phyloP scores from a whole-genome alignment of 1,140 invertebrate genomes.

The Ceratosolen solmsi region DNA sequence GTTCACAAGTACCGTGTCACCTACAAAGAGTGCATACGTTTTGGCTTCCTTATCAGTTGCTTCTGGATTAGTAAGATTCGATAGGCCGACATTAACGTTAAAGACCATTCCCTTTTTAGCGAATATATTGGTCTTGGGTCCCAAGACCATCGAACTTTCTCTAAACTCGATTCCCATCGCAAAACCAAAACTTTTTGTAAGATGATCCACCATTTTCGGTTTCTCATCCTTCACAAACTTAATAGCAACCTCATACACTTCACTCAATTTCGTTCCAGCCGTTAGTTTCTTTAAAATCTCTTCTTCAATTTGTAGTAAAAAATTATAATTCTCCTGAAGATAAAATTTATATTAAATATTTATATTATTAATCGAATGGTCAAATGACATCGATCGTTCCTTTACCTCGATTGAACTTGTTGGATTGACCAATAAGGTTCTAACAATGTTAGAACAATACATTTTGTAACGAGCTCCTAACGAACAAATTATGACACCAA shows the following conservation, averaged over 20 bases:
- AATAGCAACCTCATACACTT: slow-evolving; percentile 91
- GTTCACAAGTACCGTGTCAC: slow-evolving; percentile 96
- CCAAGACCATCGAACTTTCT: slow-evolving; percentile 93
- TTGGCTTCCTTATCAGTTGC: slow-evolving; percentile 90
- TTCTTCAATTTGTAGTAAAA: slow-evolving; percentile 92
- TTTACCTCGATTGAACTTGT: slow-evolving; percentile 80
- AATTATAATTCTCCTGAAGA: slow-evolving; percentile 91
- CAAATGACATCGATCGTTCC: background rate
- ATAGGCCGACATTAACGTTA: slow-evolving; percentile 94
- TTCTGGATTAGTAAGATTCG: slow-evolving; percentile 88
- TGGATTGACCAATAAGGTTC: slow-evolving; percentile 98
- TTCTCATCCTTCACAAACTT: slow-evolving; percentile 91
- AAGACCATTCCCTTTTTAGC: slow-evolving; percentile 97
- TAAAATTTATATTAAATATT: slow-evolving; percentile 20
- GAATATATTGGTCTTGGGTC: slow-evolving; percentile 87
- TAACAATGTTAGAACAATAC: slow-evolving; percentile 98
- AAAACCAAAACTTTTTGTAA: slow-evolving; percentile 96
- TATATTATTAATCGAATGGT: slow-evolving; percentile 26
- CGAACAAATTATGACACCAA: slow-evolving; percentile 96
- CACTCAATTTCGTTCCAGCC: slow-evolving; percentile 87
- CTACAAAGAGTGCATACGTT: slow-evolving; percentile 95
- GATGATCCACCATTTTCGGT: slow-evolving; percentile 88
- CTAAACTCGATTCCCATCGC: slow-evolving; percentile 99
- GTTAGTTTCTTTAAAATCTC: slow-evolving; percentile 89
- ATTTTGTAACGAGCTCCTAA: slow-evolving; percentile 96